Base-by-base conservation (phyloP, 92 coral and sea anemone genomes). In the Paragorgia papillata region DNA sequence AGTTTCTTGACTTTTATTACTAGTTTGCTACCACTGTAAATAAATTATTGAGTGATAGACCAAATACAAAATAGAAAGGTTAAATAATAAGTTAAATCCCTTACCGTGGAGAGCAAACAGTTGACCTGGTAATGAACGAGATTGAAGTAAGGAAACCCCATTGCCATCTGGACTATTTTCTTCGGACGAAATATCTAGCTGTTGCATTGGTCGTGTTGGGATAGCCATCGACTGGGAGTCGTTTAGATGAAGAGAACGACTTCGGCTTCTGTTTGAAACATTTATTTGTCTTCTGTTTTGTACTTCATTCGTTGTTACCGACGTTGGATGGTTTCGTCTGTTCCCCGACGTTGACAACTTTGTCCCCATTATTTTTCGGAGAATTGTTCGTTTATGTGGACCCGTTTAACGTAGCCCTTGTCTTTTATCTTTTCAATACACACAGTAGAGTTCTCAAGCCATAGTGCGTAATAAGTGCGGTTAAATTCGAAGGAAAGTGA, bases 71-170 rank as follows among this genome's bases (percentile, higher is more conserved):
- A n/a, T n/a, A n/a, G n/a, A n/a, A n/a, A n/a, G n/a, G n/a, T n/a
- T 15, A 2, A 15, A 46, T 2, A 7, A 46, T 15, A 7, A 6
- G 53, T 15, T 7, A 7, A 46, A 7, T 2, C n/a, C 26, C 64
- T 53, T 71, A 71, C 78, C 78, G 9, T 71, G 78, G 20, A 71
- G 15, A 32, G 78, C 78, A 34, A 71, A 71, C 6, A 71, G 78
- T 20, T 71, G 78, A 20, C 78, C 64, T 1, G 78, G 78, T 29
- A 71, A 26, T 1, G 78, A 71, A n/a, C 78, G 63, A 28, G 63
- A 7, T 32, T 71, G 78, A 31, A 71, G 64, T 64, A 71, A 13
- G 6, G 78, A 19, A 8, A 55, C 64, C 20, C 78, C 78, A 71
- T 34, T 71, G 9, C 44, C 57, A 54, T 70, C 57, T 21, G 33